phyloP scores from a whole-genome alignment of 2,888 invertebrate species.

The Napeogenes inachia region DNA sequence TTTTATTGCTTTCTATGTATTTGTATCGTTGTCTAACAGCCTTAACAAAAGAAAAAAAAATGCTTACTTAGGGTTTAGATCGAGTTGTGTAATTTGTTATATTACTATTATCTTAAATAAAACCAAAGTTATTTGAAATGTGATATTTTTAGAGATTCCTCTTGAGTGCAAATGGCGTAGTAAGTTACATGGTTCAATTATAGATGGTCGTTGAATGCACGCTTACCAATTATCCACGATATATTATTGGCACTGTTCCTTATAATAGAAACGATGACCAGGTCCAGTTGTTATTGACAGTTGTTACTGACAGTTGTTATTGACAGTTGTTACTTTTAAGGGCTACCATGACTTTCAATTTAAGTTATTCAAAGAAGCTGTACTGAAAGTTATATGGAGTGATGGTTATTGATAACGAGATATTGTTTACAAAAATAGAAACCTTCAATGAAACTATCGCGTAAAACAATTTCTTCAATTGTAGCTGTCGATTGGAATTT shows the following conservation, averaged over 20 bases:
- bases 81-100: no score
- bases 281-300: conserved; percentile 33
- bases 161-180: conserved; percentile 55
- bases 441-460: neutral
- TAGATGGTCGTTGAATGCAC: conserved; percentile 63
- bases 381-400: conserved; percentile 3
- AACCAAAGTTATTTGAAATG: neutral
- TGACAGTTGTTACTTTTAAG: conserved; percentile 30
- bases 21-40: no score
- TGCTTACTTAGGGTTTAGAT: no score
- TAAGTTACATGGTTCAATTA: conserved; percentile 63
- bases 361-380: neutral
- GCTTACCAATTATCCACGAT: conserved; percentile 45
- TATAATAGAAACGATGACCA: conserved; percentile 40
- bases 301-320: conserved; percentile 34
- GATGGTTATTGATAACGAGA: neutral
- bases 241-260: conserved; percentile 60
- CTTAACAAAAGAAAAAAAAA: no score
- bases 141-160: conserved; percentile 9
- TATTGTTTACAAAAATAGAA: neutral
- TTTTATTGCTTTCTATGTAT: no score
- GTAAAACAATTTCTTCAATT: conserved; percentile 1
- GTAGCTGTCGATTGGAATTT: neutral
- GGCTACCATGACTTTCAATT: conserved; percentile 36
- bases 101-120: no score